Base-by-base conservation (phyloP, 2,113 vertebrate genomes). In the Zosterops borbonicus region DNA sequence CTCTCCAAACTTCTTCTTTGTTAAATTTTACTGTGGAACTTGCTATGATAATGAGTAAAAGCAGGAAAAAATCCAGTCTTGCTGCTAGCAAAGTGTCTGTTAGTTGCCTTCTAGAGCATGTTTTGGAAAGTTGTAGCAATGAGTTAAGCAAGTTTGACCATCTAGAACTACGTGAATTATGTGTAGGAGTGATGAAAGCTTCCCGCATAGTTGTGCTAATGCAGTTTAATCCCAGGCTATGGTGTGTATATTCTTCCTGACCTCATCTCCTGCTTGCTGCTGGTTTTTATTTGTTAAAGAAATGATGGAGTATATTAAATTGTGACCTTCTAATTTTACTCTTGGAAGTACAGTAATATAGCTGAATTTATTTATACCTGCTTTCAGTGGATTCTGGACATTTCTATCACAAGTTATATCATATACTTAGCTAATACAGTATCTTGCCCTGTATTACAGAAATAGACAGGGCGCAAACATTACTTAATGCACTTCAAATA, bases 11-110 rank as follows among this genome's bases (percentile, higher is more conserved):
- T 93, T 96, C 39, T 25, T 85, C 42, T 74, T 29, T 6, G 3
- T 77, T n/a, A 59, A 80, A 21, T 50, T 78, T 92, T 73, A 42
- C 46, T 70, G 46, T 74, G 50, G 33, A 88, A 86, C 70, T 95
- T 94, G 84, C 58, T 92, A 67, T 76, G 75, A 44, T 93, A 93
- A 55, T 91, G 81, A 80, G 33, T 80, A 74, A 65, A 87, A 91
- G 37, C 37, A 73, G 80, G 69, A 29, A 85, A 81, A 92, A 62
- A n/a, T 69, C 79, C 1, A 1, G 42, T 83, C 59, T 89, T 87
- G 46, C 37, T 89, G 29, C 87, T 92, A 62, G 77, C n/a, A 39
- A 65, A 59, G 19, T 65, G 22, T 42, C 53, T 44, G 14, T 55
- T 75, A 58, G 31, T 76, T 83, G 50, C 81, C 71, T 94, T 73